These are phyloP conservation scores for Villa cingulata DNA, from an alignment of 2,888 invertebrate genomes.

Conservation along the genomic window DNA sequence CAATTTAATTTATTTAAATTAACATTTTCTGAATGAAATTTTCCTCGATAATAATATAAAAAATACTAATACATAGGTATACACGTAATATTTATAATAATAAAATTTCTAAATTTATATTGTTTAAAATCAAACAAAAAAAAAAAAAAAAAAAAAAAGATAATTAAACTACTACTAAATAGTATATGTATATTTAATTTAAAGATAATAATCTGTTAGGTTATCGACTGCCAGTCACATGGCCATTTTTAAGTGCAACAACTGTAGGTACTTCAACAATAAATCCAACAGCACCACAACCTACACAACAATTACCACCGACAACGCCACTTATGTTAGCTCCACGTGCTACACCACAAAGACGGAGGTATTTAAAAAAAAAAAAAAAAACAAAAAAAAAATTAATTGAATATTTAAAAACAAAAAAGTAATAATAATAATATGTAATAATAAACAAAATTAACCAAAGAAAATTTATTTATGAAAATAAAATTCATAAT, in stretches of 20 bases:
- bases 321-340: constrained; percentile 47
- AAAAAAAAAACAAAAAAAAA: not conserved
- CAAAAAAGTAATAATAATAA: not conserved
- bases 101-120: too few species aligned
- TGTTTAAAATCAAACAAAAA: too few species aligned
- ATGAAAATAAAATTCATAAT: not conserved
- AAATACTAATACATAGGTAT: too few species aligned
- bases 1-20: too few species aligned
- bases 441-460: too few species aligned
- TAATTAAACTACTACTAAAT: too few species aligned
- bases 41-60: too few species aligned
- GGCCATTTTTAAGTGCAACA: constrained; percentile 54
- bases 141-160: too few species aligned
- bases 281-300: constrained; percentile 45
- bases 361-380: constrained; percentile 48
- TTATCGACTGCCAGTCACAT: constrained; percentile 64
- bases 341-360: constrained; percentile 57
- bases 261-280: constrained; percentile 39
- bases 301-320: constrained; percentile 31
- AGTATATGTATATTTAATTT: not conserved
- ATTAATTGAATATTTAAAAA: too few species aligned
- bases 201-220: constrained; percentile 38
- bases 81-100: too few species aligned
- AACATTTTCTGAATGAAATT: too few species aligned
- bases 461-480: too few species aligned